These are phyloP conservation scores for Cantharis rustica DNA, from an alignment of 2,888 invertebrate species.

Conservation along the genomic window DNA sequence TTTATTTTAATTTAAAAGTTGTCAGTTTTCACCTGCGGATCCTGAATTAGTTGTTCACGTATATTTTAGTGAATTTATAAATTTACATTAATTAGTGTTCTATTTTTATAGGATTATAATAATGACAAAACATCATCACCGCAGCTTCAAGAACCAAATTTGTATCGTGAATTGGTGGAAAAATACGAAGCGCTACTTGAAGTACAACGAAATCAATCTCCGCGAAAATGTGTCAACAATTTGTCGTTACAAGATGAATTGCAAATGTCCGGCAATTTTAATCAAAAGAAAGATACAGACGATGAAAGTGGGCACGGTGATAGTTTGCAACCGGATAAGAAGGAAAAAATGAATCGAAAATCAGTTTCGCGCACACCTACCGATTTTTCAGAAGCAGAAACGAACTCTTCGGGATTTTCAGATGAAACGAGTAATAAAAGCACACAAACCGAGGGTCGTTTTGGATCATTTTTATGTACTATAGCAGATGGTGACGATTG, in stretches of 20 bases:
- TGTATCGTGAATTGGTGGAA: constrained; percentile 80
- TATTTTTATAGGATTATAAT: constrained; percentile 33
- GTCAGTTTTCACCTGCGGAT: background rate
- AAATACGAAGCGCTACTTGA: constrained; percentile 84
- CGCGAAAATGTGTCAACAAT: constrained; percentile 48
- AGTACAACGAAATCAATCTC: constrained; percentile 65
- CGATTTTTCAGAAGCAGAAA: constrained; percentile 85
- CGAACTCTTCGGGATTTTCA: constrained; percentile 77
- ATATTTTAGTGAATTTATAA: no score
- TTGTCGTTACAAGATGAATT: constrained; percentile 73
- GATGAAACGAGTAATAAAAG: constrained; percentile 84
- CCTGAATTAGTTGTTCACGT: no score
- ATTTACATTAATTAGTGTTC: background rate
- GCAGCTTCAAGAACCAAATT: constrained; percentile 60
- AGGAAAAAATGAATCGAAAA: constrained; percentile 56
- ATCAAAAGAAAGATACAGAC: constrained; percentile 67
- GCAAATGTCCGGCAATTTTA: constrained; percentile 75
- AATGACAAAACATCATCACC: constrained; percentile 40
- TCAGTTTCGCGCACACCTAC: constrained; percentile 73
- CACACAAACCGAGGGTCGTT: constrained; percentile 80
- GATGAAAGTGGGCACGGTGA: constrained; percentile 69
- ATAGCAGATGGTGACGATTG: constrained; percentile 86
- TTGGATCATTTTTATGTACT: constrained; percentile 82
- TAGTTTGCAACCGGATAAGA: constrained; percentile 49
- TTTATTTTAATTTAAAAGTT: background rate